Conservation (phyloP, 2,888 invertebrate species). For the Phalangium opilio region DNA sequence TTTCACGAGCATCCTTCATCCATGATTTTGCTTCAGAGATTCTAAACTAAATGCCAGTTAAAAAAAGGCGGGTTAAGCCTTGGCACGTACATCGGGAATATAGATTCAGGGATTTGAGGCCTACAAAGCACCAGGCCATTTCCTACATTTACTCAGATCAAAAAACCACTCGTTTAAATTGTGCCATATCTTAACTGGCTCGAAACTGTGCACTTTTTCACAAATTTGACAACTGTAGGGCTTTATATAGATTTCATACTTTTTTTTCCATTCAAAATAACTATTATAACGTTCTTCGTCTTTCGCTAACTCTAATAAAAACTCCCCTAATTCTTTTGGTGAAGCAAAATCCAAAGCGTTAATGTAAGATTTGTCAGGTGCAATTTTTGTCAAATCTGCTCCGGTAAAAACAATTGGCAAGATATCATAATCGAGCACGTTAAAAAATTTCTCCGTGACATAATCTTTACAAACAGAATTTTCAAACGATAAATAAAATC, state of each 20-base stretch:
- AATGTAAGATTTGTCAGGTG: constrained; percentile 19
- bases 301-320: constrained; percentile 13
- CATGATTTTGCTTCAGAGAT: too few relatives aligned
- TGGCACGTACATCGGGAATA: too few relatives aligned
- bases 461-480: constrained; percentile 32
- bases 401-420: constrained; percentile 20
- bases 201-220: constrained; percentile 9
- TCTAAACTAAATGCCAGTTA: too few relatives aligned
- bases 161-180: constrained; percentile 16
- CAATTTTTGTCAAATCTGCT: constrained; percentile 18
- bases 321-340: constrained; percentile 14
- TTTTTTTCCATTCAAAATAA: constrained; percentile 18
- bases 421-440: constrained; percentile 24
- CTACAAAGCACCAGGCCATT: constrained; percentile 1
- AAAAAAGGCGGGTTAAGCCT: too few relatives aligned
- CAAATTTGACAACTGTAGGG: constrained; percentile 19
- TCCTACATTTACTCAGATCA: constrained; percentile 14
- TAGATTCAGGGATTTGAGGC: too few relatives aligned
- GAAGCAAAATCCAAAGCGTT: constrained; percentile 17
- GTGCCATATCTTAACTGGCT: constrained; percentile 1
- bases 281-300: constrained; percentile 13
- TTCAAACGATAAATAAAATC: constrained; percentile 31
- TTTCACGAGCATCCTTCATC: too few relatives aligned
- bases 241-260: constrained; percentile 2
- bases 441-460: constrained; percentile 31